phyloP scores from a whole-genome alignment of 2,888 invertebrate species.

The Palloptera scutellata region DNA sequence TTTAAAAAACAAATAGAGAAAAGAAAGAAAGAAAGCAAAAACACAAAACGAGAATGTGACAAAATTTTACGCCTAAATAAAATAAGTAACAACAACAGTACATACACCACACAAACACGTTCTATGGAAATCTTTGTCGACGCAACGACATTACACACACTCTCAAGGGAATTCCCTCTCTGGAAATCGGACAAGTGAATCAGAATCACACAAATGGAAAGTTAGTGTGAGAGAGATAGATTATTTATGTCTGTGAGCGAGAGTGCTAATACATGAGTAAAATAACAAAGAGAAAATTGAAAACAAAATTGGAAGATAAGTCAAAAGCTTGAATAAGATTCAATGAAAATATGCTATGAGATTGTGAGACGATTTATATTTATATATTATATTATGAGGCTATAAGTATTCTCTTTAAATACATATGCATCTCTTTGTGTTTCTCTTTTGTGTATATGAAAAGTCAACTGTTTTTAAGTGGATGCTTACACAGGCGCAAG shows the following conservation, averaged over 20 bases:
- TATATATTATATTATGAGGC: too few relatives aligned
- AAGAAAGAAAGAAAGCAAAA: background rate
- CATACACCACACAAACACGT: background rate
- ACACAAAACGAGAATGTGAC: constrained; percentile 28
- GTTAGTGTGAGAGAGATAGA: background rate
- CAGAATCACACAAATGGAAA: constrained; percentile 3
- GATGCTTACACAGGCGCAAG: too few relatives aligned
- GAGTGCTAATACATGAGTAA: background rate
- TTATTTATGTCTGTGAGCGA: too few relatives aligned
- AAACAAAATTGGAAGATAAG: background rate
- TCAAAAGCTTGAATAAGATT: background rate
- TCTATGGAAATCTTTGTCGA: background rate
- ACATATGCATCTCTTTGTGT: background rate
- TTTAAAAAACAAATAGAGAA: background rate
- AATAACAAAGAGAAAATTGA: background rate
- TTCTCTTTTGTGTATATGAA: background rate
- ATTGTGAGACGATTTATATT: too few relatives aligned
- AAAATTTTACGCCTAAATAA: constrained; percentile 31
- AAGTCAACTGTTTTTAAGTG: constrained; percentile 10
- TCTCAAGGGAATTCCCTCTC: constrained; percentile 54
- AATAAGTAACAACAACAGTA: background rate
- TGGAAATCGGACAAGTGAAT: background rate
- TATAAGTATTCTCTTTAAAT: constrained; percentile 12
- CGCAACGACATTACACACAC: constrained; percentile 6
- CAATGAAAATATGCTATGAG: too few relatives aligned